Evolutionary conservation across 2,113 vertebrate genomes (phyloP), one percentile per base, ranked within the genome.

Genomic region (Mustela lutreola): DNA sequence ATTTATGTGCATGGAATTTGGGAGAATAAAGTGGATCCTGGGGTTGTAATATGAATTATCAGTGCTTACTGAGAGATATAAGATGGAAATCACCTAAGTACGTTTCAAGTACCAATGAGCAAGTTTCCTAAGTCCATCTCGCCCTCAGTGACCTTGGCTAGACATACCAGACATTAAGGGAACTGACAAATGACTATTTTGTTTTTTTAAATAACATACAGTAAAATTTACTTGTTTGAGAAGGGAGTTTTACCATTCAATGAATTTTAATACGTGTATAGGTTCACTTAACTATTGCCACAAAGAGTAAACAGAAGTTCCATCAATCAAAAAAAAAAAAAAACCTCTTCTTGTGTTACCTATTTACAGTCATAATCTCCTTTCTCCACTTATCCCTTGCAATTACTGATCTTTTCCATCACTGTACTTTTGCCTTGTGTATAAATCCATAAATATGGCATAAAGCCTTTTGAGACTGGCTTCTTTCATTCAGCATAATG

Each of bases 121-220:
- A 94, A 93, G 48, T 1, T 89, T 96, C 39, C 87, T 83, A 73
- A 56, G 16, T 39, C 83, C 53, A 33, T 70, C 22, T 70, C 18
- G 11, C 62, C 28, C 39, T 80, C n/a, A 62, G 7, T 87, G 85
- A 6, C 56, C 78, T 93, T 19, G 87, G 28, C 33, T 76, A n/a
- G 1, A 63, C 21, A 36, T 63, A 75, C 78, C 70, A 93, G 48
- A 65, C 67, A 73, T 45, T 92, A 31, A 85, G 39, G 33, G 33
- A 94, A 95, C 45, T 94, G 50, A 86, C 42, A 67, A 89, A 92
- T 50, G 4, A 75, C 53, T 82, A 53, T 79, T 86, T 70, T 75
- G 31, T 70, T 96, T 75, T 95, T 95, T 80, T 42, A 7, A 9
- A 75, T 80, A 63, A 67, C 10, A 60, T n/a, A 60, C 2, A 45